Base-by-base conservation (phyloP, 2,888 invertebrate species). In the Dendrolimus pini region DNA sequence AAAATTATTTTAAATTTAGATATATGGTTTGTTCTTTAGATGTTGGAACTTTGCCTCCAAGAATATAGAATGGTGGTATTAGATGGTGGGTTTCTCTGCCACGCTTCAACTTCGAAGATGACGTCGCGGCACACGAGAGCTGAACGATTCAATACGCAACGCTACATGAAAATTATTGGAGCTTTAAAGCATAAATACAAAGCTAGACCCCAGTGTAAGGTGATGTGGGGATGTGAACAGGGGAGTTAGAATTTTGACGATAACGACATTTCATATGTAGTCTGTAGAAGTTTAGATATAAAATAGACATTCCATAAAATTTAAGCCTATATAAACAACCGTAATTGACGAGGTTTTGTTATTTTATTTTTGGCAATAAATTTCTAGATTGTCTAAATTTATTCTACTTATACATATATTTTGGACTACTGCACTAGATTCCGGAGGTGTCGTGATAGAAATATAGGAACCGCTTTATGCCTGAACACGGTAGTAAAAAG, bases 21-120 rank as follows among this genome's bases (percentile, higher is more conserved):
- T 47, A 47, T 10, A 47, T 47, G 30, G 30, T 58, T 59, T 66
- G 52, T 56, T 62, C 52, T 69, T 1, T 81, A 95, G 95, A 95
- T 95, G 94, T 84, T 94, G 72, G 95, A 95, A 81, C 93, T 95
- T 91, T 95, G 95, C 77, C 92, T 95, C 62, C 89, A 93, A 78
- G 92, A 93, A 66, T 95, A 95, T 77, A 92, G 93, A 55, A 91
- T 95, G 78, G 93, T 95, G 61, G 93, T 95, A 7, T 80, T 95
- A 56, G 95, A 95, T 67, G 94, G 94, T 41, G 95, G 93, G 0
- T 95, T 95, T 74, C 91, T 95, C 54, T 94, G 95, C 41, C 95
- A 96, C 75, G 91, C 93, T 0, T 86, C 88, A 0, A 85, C 74
- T 74, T 87, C 56, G 85, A 89, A 61, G 61, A 76, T 60, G 10